Conservation (phyloP, 1,140 invertebrate species). For the Aphelinus certus region DNA sequence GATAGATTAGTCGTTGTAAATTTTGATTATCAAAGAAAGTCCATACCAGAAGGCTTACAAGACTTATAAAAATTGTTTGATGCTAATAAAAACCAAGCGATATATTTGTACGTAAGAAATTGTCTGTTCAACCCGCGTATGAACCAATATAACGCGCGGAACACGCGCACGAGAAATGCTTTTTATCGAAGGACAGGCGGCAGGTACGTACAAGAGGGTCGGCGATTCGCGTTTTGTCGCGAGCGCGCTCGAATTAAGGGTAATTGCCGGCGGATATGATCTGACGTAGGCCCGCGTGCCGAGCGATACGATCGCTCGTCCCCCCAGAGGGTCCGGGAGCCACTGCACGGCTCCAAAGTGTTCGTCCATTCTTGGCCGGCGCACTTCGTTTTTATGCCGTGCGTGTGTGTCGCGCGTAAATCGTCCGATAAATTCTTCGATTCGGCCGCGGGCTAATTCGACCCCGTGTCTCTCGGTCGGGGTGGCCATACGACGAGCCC, state of each 20-base stretch:
- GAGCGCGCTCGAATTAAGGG: slow-evolving; percentile 54
- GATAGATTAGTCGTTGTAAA: too few relatives aligned
- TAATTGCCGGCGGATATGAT: slow-evolving; percentile 59
- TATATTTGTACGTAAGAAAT: background rate
- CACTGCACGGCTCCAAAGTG: too few relatives aligned
- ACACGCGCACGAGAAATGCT: slow-evolving; percentile 20
- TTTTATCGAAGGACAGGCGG: slow-evolving; percentile 1
- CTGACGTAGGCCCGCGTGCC: slow-evolving; percentile 24
- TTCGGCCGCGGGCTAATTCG: background rate
- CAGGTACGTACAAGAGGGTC: background rate
- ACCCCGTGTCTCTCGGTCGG: too few relatives aligned
- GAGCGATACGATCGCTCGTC: slow-evolving; percentile 15
- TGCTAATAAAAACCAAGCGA: too few relatives aligned
- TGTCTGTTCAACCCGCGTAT: slow-evolving; percentile 18
- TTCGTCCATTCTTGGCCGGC: too few relatives aligned
- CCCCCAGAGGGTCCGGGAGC: too few relatives aligned
- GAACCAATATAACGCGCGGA: slow-evolving; percentile 31
- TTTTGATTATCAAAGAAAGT: too few relatives aligned
- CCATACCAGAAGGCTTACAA: too few relatives aligned
- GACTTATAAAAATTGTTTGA: too few relatives aligned
- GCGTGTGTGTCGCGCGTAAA: slow-evolving; percentile 15
- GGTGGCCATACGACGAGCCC: background rate
- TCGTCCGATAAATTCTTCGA: slow-evolving; percentile 23
- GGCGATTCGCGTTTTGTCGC: slow-evolving; percentile 26
- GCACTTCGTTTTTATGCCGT: slow-evolving; percentile 12